Evolutionary conservation across 1,140 invertebrate species (phyloP).

Genomic region (Pseudomyrmex flavicornis): DNA sequence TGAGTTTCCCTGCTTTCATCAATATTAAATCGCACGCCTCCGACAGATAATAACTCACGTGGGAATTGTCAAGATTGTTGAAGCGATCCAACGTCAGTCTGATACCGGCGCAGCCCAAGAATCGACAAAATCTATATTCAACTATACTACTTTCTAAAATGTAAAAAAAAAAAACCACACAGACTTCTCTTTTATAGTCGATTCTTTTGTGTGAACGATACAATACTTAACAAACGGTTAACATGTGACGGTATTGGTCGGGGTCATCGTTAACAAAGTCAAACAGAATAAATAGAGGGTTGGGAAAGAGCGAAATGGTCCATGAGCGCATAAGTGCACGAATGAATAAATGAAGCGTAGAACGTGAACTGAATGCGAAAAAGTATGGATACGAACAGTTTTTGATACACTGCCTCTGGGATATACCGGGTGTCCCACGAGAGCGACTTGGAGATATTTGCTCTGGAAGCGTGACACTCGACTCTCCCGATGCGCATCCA

Average conservation of each 20-base stretch:
- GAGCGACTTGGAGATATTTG: neutral
- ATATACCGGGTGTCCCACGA: slow-evolving; percentile 5
- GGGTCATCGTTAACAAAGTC: slow-evolving; percentile 25
- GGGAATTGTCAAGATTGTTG: too few relatives aligned
- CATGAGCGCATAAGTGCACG: slow-evolving; percentile 22
- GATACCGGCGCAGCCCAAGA: too few relatives aligned
- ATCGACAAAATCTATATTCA: too few relatives aligned
- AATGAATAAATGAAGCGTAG: slow-evolving; percentile 59
- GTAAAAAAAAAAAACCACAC: too few relatives aligned
- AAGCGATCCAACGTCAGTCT: too few relatives aligned
- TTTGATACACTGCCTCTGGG: slow-evolving; percentile 23
- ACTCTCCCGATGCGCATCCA: neutral
- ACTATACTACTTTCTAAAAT: too few relatives aligned
- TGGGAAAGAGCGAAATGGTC: slow-evolving; percentile 18
- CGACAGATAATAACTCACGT: too few relatives aligned
- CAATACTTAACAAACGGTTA: slow-evolving; percentile 34
- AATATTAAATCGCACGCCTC: neutral
- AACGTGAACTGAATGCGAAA: slow-evolving; percentile 57
- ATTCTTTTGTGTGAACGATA: slow-evolving; percentile 3
- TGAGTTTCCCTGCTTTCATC: neutral
- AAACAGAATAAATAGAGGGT: slow-evolving; percentile 37
- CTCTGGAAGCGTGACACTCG: neutral
- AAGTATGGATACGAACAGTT: slow-evolving; percentile 35
- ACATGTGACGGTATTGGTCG: neutral
- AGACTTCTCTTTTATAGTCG: neutral